Conservation (phyloP, 2,113 vertebrate species). For the Ariopsis seemanni region DNA sequence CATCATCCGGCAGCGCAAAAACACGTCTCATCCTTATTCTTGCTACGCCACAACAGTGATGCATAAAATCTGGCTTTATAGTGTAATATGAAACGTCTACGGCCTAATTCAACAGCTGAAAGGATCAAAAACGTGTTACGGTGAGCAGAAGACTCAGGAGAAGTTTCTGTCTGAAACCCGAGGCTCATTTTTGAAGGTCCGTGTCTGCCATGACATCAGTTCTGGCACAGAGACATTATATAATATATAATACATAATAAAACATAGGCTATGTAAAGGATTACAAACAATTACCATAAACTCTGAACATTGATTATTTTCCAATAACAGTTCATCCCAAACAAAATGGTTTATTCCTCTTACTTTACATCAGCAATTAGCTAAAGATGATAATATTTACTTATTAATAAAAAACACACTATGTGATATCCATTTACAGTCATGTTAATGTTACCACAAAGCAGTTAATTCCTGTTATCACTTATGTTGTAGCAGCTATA, state of each 20-base stretch:
- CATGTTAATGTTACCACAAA: not conserved
- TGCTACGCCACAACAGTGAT: not conserved
- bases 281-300: too few species aligned
- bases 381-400: not conserved
- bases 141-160: not conserved
- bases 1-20: conserved; percentile 21
- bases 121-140: not conserved
- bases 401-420: not conserved
- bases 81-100: not conserved
- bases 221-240: not conserved
- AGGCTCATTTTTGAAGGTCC: not conserved
- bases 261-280: not conserved
- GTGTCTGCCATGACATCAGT: not conserved
- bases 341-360: not conserved
- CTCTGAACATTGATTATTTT: not conserved
- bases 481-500: not conserved
- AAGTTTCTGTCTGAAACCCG: not conserved
- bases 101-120: conserved; percentile 28
- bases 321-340: not conserved
- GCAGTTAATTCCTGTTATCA: not conserved
- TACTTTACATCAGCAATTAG: not conserved
- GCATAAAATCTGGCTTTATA: conserved; percentile 23
- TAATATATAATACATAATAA: not conserved
- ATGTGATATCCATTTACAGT: not conserved
- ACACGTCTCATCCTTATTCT: not conserved